These are phyloP conservation scores for Aelia acuminata DNA, from an alignment of 2,888 invertebrate species.

Conservation along the genomic window DNA sequence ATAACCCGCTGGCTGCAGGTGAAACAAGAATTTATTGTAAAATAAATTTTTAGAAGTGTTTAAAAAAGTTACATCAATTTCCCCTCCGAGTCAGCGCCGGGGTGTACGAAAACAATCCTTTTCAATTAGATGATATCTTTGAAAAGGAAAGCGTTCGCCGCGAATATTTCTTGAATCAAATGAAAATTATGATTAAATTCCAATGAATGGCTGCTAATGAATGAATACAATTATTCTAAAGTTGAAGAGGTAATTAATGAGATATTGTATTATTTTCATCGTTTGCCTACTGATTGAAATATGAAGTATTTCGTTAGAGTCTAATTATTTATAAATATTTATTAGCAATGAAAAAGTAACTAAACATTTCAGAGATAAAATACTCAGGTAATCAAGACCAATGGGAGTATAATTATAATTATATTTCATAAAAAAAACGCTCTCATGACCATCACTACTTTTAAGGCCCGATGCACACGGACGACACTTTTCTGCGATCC, in stretches of 20 bases:
- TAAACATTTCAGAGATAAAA: too few relatives aligned
- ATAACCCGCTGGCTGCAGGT: not conserved
- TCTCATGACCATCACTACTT: too few relatives aligned
- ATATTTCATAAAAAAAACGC: too few relatives aligned
- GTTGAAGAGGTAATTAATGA: not conserved
- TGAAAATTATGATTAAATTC: not conserved
- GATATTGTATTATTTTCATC: not conserved
- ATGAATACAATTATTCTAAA: too few relatives aligned
- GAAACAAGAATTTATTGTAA: not conserved
- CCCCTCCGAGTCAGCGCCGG: not conserved
- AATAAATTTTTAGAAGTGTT: not conserved
- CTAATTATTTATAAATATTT: too few relatives aligned
- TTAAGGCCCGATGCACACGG: too few relatives aligned
- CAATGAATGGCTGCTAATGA: not conserved
- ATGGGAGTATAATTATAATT: too few relatives aligned
- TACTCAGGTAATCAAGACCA: too few relatives aligned
- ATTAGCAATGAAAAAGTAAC: too few relatives aligned
- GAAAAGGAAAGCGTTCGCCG: not conserved
- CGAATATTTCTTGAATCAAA: not conserved
- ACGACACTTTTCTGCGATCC: too few relatives aligned
- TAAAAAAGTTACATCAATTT: not conserved
- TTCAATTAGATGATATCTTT: not conserved
- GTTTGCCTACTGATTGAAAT: too few relatives aligned
- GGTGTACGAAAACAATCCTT: not conserved
- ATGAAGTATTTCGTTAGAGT: too few relatives aligned